These are phyloP conservation scores for Nymphalis io DNA, from an alignment of 1,140 invertebrate genomes.

Conservation along the genomic window DNA sequence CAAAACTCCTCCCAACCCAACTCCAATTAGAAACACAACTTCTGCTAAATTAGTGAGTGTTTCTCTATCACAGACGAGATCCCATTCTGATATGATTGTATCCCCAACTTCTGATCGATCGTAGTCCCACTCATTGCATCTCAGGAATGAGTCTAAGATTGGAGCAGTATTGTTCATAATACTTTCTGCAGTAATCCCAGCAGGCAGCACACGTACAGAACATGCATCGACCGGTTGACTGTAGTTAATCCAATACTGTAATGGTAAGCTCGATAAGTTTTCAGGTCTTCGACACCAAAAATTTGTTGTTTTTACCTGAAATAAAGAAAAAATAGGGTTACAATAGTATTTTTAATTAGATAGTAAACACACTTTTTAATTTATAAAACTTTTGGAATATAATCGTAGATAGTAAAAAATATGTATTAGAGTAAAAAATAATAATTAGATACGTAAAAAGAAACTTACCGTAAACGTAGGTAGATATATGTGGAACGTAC, in stretches of 20 bases:
- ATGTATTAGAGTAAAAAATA: not conserved
- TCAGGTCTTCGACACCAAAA: slow-evolving; percentile 84
- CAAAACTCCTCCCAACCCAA: slow-evolving; percentile 85
- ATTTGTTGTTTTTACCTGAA: slow-evolving; percentile 82
- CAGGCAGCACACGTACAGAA: slow-evolving; percentile 56
- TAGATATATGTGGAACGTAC: slow-evolving; percentile 88
- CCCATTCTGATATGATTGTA: slow-evolving; percentile 85
- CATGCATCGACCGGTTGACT: slow-evolving; percentile 81
- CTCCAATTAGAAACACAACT: slow-evolving; percentile 85
- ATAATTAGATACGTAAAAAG: not conserved
- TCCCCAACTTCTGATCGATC: slow-evolving; percentile 82
- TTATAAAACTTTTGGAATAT: not conserved
- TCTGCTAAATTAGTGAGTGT: slow-evolving; percentile 84
- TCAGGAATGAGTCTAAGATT: slow-evolving; percentile 54
- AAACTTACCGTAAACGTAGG: slow-evolving; percentile 83
- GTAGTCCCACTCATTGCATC: slow-evolving; percentile 86
- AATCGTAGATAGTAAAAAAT: not conserved
- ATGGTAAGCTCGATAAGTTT: slow-evolving; percentile 75
- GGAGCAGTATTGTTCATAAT: slow-evolving; percentile 68
- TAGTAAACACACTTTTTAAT: not conserved
- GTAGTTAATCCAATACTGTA: slow-evolving; percentile 83
- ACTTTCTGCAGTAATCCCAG: slow-evolving; percentile 55
- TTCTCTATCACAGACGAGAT: slow-evolving; percentile 84
- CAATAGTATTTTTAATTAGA: not conserved
- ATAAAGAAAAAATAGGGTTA: slow-evolving; percentile 33